These are phyloP conservation scores for Clinocottus analis DNA, from an alignment of 2,113 vertebrate species.

Conservation along the genomic window DNA sequence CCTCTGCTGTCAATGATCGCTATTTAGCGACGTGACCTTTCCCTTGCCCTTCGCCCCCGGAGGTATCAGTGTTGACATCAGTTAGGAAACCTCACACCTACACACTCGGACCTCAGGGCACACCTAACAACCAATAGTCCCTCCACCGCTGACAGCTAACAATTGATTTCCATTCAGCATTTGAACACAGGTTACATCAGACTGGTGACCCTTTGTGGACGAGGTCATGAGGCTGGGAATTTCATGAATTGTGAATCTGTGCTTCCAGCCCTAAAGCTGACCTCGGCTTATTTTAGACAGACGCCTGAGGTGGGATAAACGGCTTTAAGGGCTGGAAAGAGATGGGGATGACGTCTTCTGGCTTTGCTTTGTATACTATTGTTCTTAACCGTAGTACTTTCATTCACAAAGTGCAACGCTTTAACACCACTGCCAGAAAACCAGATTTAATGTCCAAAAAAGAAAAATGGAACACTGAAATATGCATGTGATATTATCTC, in stretches of 20 bases:
- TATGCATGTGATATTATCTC: not conserved
- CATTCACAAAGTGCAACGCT: not conserved
- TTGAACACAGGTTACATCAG: conserved; percentile 21
- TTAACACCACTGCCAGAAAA: not conserved
- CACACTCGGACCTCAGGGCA: conserved; percentile 18
- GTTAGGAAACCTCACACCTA: conserved; percentile 6
- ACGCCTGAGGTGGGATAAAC: not conserved
- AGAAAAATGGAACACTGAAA: not conserved
- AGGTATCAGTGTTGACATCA: conserved; percentile 26
- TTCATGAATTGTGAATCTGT: conserved; percentile 21
- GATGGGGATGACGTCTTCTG: conserved; percentile 3
- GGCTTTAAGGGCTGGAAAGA: not conserved
- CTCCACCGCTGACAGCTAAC: conserved; percentile 10
- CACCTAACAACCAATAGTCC: conserved; percentile 33
- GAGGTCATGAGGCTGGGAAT: conserved; percentile 1
- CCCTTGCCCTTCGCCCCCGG: conserved; percentile 11
- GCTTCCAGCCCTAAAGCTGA: conserved; percentile 27
- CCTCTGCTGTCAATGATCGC: not conserved
- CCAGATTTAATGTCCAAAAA: not conserved
- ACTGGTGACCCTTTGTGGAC: conserved; percentile 5
- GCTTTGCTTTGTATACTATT: not conserved
- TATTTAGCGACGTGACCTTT: conserved; percentile 21
- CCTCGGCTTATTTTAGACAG: conserved; percentile 20
- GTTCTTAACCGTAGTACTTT: not conserved
- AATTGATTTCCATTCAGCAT: conserved; percentile 46